A percentile compares a stretch with the other conserved stretches of the same genome.
Conservation (phyloP, 2,888 invertebrate genomes). For the Chironomus tentans region DNA sequence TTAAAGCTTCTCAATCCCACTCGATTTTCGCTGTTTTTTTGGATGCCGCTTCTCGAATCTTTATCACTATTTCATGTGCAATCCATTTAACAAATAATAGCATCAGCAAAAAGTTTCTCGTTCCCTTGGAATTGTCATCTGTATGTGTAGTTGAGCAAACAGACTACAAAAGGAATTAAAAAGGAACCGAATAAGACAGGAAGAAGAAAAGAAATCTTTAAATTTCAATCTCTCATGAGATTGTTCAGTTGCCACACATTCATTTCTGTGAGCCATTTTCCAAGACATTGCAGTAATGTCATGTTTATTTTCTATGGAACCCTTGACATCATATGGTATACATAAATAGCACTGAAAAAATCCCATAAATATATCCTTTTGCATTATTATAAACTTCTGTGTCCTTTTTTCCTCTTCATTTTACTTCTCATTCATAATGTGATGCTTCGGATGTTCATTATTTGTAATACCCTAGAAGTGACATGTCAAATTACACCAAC, state of each 20-base stretch:
- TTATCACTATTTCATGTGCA: too few relatives aligned
- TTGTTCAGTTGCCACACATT: not conserved
- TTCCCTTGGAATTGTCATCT: too few relatives aligned
- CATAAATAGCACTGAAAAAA: not conserved
- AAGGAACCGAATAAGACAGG: not conserved
- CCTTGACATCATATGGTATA: not conserved
- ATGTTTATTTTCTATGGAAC: too few relatives aligned
- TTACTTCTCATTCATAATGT: not conserved
- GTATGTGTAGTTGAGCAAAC: too few relatives aligned
- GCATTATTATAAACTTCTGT: not conserved
- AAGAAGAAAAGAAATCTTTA: constrained; percentile 2
- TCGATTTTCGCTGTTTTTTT: too few relatives aligned
- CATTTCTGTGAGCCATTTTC: not conserved
- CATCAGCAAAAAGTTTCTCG: not conserved
- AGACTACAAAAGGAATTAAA: too few relatives aligned
- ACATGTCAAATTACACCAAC: not conserved
- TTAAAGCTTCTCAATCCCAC: too few relatives aligned
- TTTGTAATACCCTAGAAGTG: not conserved
- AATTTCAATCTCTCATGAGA: constrained; percentile 19
- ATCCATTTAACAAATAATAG: not conserved
- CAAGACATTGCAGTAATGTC: not conserved
- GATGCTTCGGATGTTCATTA: too few relatives aligned
- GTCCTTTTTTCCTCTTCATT: not conserved
- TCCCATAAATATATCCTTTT: not conserved
- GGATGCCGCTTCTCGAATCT: too few relatives aligned